These are phyloP conservation scores for Tapirus terrestris DNA, from an alignment of 2,113 vertebrate species.

Conservation along the genomic window DNA sequence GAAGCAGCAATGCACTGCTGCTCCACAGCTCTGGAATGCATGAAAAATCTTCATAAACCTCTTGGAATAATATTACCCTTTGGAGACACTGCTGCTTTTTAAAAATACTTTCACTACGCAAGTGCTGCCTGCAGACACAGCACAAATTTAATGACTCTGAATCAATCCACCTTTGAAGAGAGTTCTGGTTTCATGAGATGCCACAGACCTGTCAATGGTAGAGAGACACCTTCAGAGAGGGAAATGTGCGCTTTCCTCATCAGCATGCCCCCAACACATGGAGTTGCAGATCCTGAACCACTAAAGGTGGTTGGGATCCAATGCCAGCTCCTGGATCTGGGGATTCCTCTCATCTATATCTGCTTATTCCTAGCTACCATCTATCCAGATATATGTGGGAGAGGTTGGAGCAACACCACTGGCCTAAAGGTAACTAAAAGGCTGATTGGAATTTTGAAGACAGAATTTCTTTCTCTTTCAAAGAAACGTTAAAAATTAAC, in stretches of 20 bases:
- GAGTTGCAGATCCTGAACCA: background rate
- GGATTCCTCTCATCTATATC: background rate
- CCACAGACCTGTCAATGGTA: constrained; percentile 5
- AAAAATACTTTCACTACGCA: background rate
- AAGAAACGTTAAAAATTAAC: background rate
- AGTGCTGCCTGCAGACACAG: background rate
- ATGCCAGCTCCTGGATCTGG: too few relatives aligned
- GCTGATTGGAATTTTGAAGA: background rate
- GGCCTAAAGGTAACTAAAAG: background rate
- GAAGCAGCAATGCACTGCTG: rapidly evolving
- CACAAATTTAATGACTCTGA: constrained; percentile 63
- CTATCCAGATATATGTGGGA: rapidly evolving
- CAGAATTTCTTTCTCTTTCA: background rate
- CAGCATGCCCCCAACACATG: background rate
- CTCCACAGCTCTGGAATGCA: background rate
- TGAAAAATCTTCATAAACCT: background rate
- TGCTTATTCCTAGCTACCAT: background rate
- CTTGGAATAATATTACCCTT: background rate
- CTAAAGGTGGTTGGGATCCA: too few relatives aligned
- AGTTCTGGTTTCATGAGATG: background rate
- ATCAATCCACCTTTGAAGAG: background rate
- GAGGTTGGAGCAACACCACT: background rate
- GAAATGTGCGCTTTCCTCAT: background rate
- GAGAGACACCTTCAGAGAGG: constrained; percentile 24
- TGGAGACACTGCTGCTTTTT: background rate